Evolutionary conservation across 1,140 invertebrate genomes (phyloP).

Genomic region (Chelonus insularis): DNA sequence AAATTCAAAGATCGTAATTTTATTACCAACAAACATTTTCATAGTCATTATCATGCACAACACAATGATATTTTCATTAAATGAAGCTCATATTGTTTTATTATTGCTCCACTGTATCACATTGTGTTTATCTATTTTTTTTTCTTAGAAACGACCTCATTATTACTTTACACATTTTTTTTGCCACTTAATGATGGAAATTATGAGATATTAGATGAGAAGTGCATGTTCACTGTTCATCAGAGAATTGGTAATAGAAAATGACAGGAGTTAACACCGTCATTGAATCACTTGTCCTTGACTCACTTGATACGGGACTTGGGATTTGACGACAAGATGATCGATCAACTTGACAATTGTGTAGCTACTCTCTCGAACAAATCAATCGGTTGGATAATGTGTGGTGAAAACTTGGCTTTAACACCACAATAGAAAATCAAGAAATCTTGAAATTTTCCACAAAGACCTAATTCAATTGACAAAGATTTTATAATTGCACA

Average conservation of each 20-base stretch:
- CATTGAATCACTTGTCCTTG: background rate
- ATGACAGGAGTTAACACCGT: background rate
- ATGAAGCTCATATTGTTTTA: too few species aligned
- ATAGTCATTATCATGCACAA: too few species aligned
- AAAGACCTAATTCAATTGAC: background rate
- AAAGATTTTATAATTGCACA: background rate
- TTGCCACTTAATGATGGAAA: too few species aligned
- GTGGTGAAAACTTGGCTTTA: slow-evolving; percentile 6
- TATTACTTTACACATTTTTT: too few species aligned
- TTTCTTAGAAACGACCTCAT: too few species aligned
- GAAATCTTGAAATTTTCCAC: background rate
- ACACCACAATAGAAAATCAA: background rate
- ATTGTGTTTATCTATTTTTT: too few species aligned
- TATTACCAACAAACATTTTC: too few species aligned
- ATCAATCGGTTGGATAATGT: slow-evolving; percentile 17
- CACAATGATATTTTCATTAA: too few species aligned
- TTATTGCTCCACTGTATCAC: too few species aligned
- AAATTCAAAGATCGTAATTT: too few species aligned
- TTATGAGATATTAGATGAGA: too few species aligned
- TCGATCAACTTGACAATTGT: slow-evolving; percentile 7
- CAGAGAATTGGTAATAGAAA: background rate
- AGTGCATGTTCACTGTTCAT: too few species aligned
- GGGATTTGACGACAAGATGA: background rate
- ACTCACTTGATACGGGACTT: background rate
- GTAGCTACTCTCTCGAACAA: background rate